Evolutionary conservation across 1,140 invertebrate genomes (phyloP), one percentile per base, ranked within the genome.

Genomic region (Sarcophaga bullata): DNA sequence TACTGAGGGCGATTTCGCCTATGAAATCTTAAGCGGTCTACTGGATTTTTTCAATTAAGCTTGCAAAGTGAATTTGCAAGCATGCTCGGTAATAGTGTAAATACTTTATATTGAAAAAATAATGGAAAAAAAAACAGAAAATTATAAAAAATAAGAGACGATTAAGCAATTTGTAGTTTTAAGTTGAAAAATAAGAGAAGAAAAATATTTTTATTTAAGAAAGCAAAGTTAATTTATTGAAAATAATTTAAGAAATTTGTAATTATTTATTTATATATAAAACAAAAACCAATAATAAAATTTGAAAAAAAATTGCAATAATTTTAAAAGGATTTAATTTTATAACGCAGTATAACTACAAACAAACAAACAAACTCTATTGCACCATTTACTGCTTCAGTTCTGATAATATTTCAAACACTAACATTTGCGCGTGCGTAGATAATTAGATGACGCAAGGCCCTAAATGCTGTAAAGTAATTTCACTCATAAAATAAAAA

Each of bases 21-120:
- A 85, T 62, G 88, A 89, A 75, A 76, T 89, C 10, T 84, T 89
- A 54, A 89, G 88, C n/a, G 88, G 88, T 49, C 86, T 89, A 10
- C 84, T 89, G 84, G 88, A 89, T 86, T 89, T 89, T 86, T 89
- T 89, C 86, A 89, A 89, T 76, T 89, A 83, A 87, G 86, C 86
- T 84, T 84, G 86, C 86, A 87, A 82, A 86, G 84, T 47, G 85
- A 87, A 76, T 84, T 87, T 84, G 86, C 86, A 85, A 86, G 87
- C 80, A 88, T 86, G 87, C 80, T 85, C 76, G 87, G 86, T 81
- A 88, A 87, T 85, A 86, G 86, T 89, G 88, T 89, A 89, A 89
- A 89, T 89, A 89, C 86, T 72, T 58, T 89, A 80, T 88, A 86
- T 84, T 82, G 84, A 81, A 50, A 47, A 37, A 50, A 50, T 9